A percentile compares a stretch with the other conserved stretches of the same genome.
Conservation (phyloP, 2,888 invertebrate genomes). For the Saturnia japonica region DNA sequence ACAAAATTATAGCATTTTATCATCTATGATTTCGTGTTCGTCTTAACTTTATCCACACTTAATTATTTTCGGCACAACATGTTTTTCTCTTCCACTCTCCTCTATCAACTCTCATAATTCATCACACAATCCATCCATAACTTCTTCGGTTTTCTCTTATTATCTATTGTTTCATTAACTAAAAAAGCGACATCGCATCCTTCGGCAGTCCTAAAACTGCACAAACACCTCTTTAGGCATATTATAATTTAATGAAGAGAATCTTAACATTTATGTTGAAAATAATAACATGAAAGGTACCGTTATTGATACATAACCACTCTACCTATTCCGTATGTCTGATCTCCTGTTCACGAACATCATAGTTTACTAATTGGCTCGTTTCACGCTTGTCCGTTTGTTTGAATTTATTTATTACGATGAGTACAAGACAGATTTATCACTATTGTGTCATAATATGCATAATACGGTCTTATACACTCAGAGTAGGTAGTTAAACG, state of each 20-base stretch:
- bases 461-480: neutral
- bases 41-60: too few species aligned
- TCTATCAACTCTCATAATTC: too few species aligned
- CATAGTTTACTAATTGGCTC: constrained; percentile 28
- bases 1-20: neutral
- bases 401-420: constrained; percentile 25
- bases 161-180: too few species aligned
- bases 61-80: too few species aligned
- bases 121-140: too few species aligned
- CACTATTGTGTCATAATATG: constrained; percentile 6
- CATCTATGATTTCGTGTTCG: neutral
- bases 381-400: constrained; percentile 30
- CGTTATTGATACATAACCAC: neutral
- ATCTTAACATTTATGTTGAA: neutral
- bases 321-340: neutral
- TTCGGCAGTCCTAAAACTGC: too few species aligned
- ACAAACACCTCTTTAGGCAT: too few species aligned
- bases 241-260: too few species aligned
- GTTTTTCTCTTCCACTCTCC: too few species aligned
- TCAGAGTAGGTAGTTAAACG: neutral
- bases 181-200: too few species aligned
- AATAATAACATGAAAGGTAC: neutral
- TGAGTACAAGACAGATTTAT: constrained; percentile 3
- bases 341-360: constrained; percentile 9
- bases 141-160: too few species aligned